A percentile compares a stretch with the other conserved stretches of the same genome.
These are phyloP conservation scores for Amiota communis DNA, from an alignment of 2,888 invertebrate species.

Conservation along the genomic window DNA sequence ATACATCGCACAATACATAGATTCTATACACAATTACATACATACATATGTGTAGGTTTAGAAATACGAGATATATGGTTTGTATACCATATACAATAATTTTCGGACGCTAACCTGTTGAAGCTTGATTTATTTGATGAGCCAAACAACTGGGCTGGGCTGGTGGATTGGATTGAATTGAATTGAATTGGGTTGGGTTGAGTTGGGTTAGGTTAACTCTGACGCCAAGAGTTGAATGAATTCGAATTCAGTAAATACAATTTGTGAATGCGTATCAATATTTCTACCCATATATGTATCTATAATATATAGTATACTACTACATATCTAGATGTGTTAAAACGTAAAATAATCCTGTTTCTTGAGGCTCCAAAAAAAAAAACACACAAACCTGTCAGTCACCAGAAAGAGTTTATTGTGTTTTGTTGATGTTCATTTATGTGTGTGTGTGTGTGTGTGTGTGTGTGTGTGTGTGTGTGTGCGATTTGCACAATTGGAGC, in stretches of 20 bases:
- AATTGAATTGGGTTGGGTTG: neutral
- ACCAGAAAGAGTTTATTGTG: neutral
- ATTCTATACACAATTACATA: too few relatives aligned
- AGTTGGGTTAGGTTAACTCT: neutral
- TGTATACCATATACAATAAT: neutral
- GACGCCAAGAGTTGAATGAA: constrained; percentile 4
- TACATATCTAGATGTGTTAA: neutral
- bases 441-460: too few relatives aligned
- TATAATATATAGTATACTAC: too few relatives aligned
- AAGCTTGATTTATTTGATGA: constrained; percentile 19
- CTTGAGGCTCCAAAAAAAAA: too few relatives aligned
- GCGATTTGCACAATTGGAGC: neutral
- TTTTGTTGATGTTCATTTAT: neutral
- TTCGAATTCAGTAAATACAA: neutral
- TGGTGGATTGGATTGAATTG: neutral
- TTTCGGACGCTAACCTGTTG: constrained; percentile 28
- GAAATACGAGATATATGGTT: too few relatives aligned
- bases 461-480: too few relatives aligned
- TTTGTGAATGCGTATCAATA: too few relatives aligned
- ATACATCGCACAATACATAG: too few relatives aligned
- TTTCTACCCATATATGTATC: too few relatives aligned
- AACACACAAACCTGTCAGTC: too few relatives aligned
- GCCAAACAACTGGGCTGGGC: neutral
- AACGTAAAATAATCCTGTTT: constrained; percentile 26
- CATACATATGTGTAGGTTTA: too few relatives aligned